phyloP scores from a whole-genome alignment of 2,888 invertebrate species.

The Petrolisthes cinctipes region DNA sequence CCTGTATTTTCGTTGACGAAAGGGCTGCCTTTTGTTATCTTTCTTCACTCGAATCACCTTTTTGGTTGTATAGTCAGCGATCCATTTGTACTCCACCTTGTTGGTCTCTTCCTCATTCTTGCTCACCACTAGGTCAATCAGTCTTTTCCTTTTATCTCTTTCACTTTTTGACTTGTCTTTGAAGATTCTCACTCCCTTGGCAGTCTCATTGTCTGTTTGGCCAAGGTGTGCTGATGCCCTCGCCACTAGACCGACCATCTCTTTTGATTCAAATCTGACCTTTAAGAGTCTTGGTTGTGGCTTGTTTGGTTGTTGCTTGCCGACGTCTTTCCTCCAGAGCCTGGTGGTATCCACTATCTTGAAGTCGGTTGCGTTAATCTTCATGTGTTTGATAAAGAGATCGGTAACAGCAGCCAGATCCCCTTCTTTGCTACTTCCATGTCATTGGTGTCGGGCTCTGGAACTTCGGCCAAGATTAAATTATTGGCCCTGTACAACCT shows the following conservation, averaged over 20 bases:
- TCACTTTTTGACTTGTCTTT: neutral
- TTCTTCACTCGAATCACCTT: too few relatives aligned
- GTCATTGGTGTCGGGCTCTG: neutral
- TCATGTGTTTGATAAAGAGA: neutral
- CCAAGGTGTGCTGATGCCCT: slow-evolving; percentile 1
- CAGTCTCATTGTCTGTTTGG: neutral
- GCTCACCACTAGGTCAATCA: too few relatives aligned
- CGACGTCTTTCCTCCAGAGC: too few relatives aligned
- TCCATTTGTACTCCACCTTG: neutral
- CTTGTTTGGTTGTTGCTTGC: neutral
- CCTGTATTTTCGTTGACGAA: neutral
- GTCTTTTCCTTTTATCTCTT: neutral
- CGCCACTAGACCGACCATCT: neutral
- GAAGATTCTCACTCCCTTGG: slow-evolving; percentile 1
- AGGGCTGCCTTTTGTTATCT: neutral
- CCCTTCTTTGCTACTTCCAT: neutral
- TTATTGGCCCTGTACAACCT: too few relatives aligned
- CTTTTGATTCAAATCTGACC: too few relatives aligned
- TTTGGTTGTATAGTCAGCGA: neutral
- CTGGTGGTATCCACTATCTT: neutral
- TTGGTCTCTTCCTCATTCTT: neutral
- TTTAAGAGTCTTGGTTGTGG: neutral
- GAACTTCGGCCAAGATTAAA: neutral
- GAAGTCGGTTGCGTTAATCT: neutral
- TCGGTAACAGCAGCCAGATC: neutral